phyloP scores from a whole-genome alignment of 2,113 vertebrate species.

The Dasypus novemcinctus region DNA sequence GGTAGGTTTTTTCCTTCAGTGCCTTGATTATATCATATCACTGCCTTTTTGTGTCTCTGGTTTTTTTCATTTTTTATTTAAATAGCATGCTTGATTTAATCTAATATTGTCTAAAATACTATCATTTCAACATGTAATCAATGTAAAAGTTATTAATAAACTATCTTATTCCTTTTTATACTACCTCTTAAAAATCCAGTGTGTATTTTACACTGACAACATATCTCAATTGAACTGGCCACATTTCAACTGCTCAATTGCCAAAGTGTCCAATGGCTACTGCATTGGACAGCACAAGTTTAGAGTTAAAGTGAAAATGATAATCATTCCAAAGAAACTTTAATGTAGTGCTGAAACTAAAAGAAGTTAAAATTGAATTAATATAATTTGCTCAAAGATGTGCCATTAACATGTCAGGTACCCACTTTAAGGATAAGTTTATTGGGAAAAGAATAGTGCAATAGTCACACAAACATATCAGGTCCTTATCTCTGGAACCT shows the following conservation, averaged over 20 bases:
- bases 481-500: not conserved
- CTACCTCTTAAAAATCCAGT: slow-evolving; percentile 48
- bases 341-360: not conserved
- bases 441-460: not conserved
- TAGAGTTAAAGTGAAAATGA: slow-evolving; percentile 5
- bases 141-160: no score
- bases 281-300: slow-evolving; percentile 40
- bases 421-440: not conserved
- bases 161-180: slow-evolving; percentile 46
- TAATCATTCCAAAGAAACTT: not conserved
- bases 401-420: not conserved
- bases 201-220: slow-evolving; percentile 50
- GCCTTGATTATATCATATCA: no score
- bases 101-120: slow-evolving; percentile 64
- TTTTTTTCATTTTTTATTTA: not conserved
- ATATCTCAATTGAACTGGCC: slow-evolving; percentile 40
- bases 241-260: not conserved
- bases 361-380: slow-evolving; percentile 28
- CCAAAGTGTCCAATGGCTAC: not conserved
- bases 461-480: not conserved
- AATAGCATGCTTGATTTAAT: slow-evolving; percentile 72
- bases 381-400: not conserved
- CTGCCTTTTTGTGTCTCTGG: no score
- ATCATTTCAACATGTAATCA: slow-evolving; percentile 50
- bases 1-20: no score